Evolutionary conservation across 2,113 vertebrate genomes (phyloP), one percentile per base, ranked within the genome.

Genomic region (Chelonoidis abingdonii): DNA sequence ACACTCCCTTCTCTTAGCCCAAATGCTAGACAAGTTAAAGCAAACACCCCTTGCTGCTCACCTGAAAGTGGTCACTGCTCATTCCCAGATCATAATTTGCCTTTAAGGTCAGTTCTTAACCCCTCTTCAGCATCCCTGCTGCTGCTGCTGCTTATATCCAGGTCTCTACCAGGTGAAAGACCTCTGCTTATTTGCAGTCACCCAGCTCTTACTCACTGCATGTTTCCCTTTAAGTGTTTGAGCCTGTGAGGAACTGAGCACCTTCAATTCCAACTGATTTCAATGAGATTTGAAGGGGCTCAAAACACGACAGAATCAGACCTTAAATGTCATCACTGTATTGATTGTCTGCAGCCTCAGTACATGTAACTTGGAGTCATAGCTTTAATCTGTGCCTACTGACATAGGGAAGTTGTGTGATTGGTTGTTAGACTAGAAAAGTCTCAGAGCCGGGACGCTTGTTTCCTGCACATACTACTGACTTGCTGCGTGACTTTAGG

Each of bases 1-100:
- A 41, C 41, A 41, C 6, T 62, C 72, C 47, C 1, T 29, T 89
- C 31, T 50, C 90, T 4, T 44, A 84, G 22, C 6, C 6, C 6
- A 56, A 1, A 56, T 62, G 72, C 22, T 76, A 29, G 21, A 41
- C 19, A 19, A 31, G 22, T 25, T 21, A 87, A 78, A 41, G 8
- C 10, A 78, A 56, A 3, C 24, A 31, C 29, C 10, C 41, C 35
- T 25, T 21, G 41, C 38, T 10, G 12, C 65, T 52, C 47, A 57
- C 7, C 35, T 94, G 27, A 27, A 92, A 87, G 41, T 83, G 1
- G 1, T 88, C 84, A 2, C 4, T 91, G 81, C 79, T 17, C 31
- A 87, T 81, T 93, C 86, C 53, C 53, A 84, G 92, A 91, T 76
- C 1, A 79, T 47, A 1, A 69, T 52, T 87, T 95, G 22, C n/a